Evolutionary conservation across 2,888 invertebrate species (phyloP).

Genomic region (Drosophila mulleri): DNA sequence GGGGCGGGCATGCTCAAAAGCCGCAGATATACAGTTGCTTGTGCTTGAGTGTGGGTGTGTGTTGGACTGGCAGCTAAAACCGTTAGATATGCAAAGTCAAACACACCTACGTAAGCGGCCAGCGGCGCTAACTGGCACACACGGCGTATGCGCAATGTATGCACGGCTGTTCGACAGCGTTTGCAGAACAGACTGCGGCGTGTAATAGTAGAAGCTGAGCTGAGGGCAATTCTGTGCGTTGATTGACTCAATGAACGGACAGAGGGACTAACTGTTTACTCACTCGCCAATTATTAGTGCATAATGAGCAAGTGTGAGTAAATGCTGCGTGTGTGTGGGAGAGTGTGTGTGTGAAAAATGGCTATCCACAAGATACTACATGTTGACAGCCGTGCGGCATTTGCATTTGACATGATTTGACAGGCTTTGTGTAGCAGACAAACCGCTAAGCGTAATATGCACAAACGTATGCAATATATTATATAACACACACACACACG

Average conservation of each 20-base stretch:
- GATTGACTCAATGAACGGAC: constrained; percentile 59
- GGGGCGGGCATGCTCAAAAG: constrained; percentile 25
- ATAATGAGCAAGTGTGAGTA: not conserved
- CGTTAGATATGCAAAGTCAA: constrained; percentile 71
- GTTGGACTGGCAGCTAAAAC: constrained; percentile 43
- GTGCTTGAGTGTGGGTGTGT: constrained; percentile 19
- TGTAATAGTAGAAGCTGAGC: not conserved
- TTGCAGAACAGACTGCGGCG: not conserved
- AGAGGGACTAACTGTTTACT: constrained; percentile 56
- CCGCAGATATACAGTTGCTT: constrained; percentile 20
- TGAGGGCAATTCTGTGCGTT: constrained; percentile 54
- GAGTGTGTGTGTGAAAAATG: constrained; percentile 25
- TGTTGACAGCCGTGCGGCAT: constrained; percentile 38
- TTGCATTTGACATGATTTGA: constrained; percentile 48
- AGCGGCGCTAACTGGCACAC: constrained; percentile 40
- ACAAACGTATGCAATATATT: constrained; percentile 21
- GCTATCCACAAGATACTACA: constrained; percentile 8
- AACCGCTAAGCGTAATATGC: constrained; percentile 15
- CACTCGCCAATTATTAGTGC: constrained; percentile 51
- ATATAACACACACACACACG: not conserved
- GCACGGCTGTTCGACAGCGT: constrained; percentile 3
- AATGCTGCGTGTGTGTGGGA: not conserved
- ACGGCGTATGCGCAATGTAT: constrained; percentile 58
- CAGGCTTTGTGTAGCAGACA: constrained; percentile 19
- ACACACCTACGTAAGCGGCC: constrained; percentile 49